A percentile compares a stretch with the other conserved stretches of the same genome.
Evolutionary conservation across 2,113 vertebrate genomes (phyloP).

Genomic region (Taxidea taxus): DNA sequence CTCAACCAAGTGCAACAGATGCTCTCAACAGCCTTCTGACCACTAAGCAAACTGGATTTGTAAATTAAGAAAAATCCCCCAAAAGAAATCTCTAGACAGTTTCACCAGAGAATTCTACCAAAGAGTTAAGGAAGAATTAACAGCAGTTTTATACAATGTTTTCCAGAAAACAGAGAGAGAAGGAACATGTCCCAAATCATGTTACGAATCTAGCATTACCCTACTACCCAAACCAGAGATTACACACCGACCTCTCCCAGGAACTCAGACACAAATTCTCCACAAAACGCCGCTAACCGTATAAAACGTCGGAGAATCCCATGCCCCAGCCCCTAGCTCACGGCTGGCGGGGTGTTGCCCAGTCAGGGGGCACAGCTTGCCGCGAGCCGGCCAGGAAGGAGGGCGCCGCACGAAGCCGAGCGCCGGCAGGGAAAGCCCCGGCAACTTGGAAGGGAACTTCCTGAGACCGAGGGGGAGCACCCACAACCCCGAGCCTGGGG

Average conservation of each 20-base stretch:
- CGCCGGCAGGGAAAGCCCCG: no score
- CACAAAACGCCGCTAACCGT: not conserved
- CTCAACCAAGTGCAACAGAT: not conserved
- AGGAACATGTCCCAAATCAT: not conserved
- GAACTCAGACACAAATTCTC: not conserved
- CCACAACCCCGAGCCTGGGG: no score
- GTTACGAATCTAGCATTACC: not conserved
- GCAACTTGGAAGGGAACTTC: no score
- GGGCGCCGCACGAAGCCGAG: no score
- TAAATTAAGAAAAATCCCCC: not conserved
- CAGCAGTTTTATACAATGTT: not conserved
- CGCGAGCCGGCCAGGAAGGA: no score
- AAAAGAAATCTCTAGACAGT: not conserved
- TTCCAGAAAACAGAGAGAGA: not conserved
- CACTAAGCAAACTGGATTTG: not conserved
- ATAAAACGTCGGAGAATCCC: not conserved
- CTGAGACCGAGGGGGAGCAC: no score
- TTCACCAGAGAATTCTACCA: not conserved
- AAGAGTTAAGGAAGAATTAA: not conserved
- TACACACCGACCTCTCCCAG: not conserved
- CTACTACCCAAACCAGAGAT: not conserved
- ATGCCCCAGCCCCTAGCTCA: no score
- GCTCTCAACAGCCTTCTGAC: not conserved
- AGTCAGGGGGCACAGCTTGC: no score
- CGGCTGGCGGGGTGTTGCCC: no score